Percentiles rank a stretch among this genome's conserved stretches.
phyloP scores from a whole-genome alignment of 2,113 vertebrate species.

The Lipotes vexillifer region DNA sequence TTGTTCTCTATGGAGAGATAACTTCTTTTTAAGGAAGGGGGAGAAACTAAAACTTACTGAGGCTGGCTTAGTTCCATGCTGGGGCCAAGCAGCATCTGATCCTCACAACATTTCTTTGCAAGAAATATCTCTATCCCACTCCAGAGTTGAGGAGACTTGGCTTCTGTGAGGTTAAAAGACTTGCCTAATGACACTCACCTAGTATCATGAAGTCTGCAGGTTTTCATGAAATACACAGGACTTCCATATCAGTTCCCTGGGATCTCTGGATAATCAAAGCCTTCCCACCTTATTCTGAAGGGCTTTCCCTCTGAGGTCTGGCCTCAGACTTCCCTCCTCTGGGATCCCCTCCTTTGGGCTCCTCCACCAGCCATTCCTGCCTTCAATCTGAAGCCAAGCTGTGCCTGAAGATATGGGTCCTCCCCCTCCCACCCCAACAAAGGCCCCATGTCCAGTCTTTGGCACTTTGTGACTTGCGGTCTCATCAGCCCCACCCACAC shows the following conservation, averaged over 20 bases:
- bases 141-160: not conserved
- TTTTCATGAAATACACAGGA: not conserved
- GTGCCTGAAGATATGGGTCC: not conserved
- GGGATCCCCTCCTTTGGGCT: not conserved
- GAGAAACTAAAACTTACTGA: not conserved
- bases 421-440: not conserved
- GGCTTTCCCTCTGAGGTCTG: not conserved
- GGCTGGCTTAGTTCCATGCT: not conserved
- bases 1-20: not conserved
- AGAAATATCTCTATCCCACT: not conserved
- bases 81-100: not conserved
- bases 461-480: not conserved
- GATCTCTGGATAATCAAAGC: not conserved
- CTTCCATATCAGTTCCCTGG: not conserved
- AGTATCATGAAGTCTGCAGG: not conserved
- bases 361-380: not conserved
- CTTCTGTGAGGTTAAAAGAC: not conserved
- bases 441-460: not conserved
- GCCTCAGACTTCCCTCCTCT: not conserved
- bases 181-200: not conserved
- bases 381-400: not conserved
- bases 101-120: not conserved
- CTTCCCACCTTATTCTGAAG: not conserved
- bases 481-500: not conserved
- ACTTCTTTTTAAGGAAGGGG: not conserved